Base-by-base conservation (phyloP, 2,797 vertebrate genomes). In the Epinephelus awoara region DNA sequence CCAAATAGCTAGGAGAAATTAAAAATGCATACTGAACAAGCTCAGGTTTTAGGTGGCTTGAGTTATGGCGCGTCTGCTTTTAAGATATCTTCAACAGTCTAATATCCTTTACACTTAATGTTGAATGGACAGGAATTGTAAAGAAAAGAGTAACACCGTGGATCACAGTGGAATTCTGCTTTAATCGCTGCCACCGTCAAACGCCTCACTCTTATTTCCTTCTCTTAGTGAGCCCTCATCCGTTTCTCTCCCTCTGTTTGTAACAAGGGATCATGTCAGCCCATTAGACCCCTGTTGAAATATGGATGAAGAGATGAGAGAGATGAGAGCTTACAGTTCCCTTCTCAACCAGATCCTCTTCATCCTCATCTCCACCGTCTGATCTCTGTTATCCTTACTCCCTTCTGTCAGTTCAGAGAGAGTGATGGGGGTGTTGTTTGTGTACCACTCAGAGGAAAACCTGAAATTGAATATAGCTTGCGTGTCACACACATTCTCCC, bases 291-390 rank as follows among this genome's bases (percentile, higher is more conserved):
- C 71, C 83, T 89, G 87, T 69, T 93, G 90, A 93, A 93, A 93
- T 88, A 92, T 92, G 91, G 83, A 93, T 92, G 89, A 91, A 88
- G 75, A 84, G 82, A 90, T 89, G 85, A 92, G 85, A 88, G 84
- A 72, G 82, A 82, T 44, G 74, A 79, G 61, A 70, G 80, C 82
- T 86, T 83, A 83, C 27, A 69, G 57, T 71, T 86, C 84, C 61
- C 54, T 62, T 70, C 82, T 85, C 71, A 59, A 71, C 64, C 85
- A 59, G 57, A 85, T 78, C 74, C 84, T 81, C 87, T 79, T 83
- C 74, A 83, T 84, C 79, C 72, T 62, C 66, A 55, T 84, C 75
- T 87, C 72, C 59, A 75, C 57, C 82, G 5, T 88, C 84, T 89
- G 77, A 90, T 91, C 69, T 81, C 78, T 55, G 81, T 59, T 75